Evolutionary conservation across 1,140 invertebrate genomes (phyloP).

Genomic region (Macrotrachela quadricornifera): DNA sequence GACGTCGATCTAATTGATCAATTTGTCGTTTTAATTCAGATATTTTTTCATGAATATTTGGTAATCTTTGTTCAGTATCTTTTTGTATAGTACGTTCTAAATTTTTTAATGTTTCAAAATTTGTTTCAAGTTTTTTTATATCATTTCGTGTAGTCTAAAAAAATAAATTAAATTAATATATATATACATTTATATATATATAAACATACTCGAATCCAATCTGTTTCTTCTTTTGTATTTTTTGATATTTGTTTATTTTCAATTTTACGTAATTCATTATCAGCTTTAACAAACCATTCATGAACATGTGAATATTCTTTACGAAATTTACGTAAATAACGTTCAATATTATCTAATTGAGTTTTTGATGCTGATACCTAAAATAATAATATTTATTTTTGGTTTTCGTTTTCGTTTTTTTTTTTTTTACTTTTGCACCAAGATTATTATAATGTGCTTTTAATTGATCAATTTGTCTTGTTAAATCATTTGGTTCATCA

Average conservation of each 20-base stretch:
- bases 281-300: constrained; percentile 4
- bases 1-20: too few species aligned
- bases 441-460: constrained; percentile 67
- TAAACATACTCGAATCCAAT: neutral
- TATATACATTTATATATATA: too few species aligned
- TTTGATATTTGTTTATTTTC: constrained; percentile 5
- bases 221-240: constrained; percentile 3
- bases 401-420: neutral
- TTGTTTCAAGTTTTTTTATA: too few species aligned
- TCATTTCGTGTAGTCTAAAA: too few species aligned
- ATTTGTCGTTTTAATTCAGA: too few species aligned
- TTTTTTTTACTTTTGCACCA: constrained; percentile 23
- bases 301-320: constrained; percentile 2
- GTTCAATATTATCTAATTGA: too few species aligned
- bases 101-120: too few species aligned
- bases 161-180: too few species aligned
- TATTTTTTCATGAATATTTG: too few species aligned
- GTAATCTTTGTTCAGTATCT: too few species aligned
- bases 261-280: constrained; percentile 6
- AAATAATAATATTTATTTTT: neutral
- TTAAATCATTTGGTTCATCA: constrained; percentile 48
- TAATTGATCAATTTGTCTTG: constrained; percentile 51
- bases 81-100: too few species aligned
- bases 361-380: too few species aligned
- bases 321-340: neutral